phyloP scores from a whole-genome alignment of 2,113 vertebrate genomes.

The Labrus mixtus region DNA sequence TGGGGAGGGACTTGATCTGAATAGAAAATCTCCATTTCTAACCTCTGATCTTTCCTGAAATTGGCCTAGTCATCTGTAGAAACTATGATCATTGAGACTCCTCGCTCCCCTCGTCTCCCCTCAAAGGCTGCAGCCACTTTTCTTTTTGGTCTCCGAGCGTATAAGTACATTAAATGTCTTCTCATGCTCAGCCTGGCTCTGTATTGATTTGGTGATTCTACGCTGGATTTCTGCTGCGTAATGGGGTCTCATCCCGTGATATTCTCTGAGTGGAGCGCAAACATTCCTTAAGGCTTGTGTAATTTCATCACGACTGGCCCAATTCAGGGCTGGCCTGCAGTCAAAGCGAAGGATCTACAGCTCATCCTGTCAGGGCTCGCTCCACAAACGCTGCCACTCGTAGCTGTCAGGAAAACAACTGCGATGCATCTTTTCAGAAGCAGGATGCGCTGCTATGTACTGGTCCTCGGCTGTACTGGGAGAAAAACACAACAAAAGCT shows the following conservation, averaged over 20 bases:
- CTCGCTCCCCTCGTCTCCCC: slow-evolving; percentile 37
- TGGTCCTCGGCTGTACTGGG: slow-evolving; percentile 4
- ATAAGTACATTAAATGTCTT: slow-evolving; percentile 54
- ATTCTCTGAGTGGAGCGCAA: slow-evolving; percentile 74
- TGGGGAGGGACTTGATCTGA: slow-evolving; percentile 7
- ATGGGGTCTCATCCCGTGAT: slow-evolving; percentile 73
- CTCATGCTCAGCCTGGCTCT: slow-evolving; percentile 27
- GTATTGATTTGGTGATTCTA: slow-evolving; percentile 73
- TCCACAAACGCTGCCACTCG: slow-evolving; percentile 34
- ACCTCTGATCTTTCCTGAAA: slow-evolving; percentile 34
- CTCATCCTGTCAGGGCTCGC: slow-evolving; percentile 53
- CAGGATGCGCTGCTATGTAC: slow-evolving; percentile 28
- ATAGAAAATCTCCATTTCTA: slow-evolving; percentile 26
- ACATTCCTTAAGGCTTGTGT: slow-evolving; percentile 73
- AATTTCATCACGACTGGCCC: slow-evolving; percentile 72
- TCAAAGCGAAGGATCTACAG: slow-evolving; percentile 64
- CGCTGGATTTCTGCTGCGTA: slow-evolving; percentile 73
- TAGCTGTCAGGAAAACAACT: slow-evolving; percentile 42
- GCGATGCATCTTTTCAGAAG: not conserved
- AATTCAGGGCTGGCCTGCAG: slow-evolving; percentile 57
- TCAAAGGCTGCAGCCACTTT: slow-evolving; percentile 50
- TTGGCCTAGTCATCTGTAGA: slow-evolving; percentile 36
- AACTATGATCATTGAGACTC: slow-evolving; percentile 57
- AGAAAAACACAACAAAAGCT: slow-evolving; percentile 2
- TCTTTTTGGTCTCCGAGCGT: slow-evolving; percentile 50